These are phyloP conservation scores for Carollia perspicillata DNA, from an alignment of 2,113 vertebrate species.

Conservation along the genomic window DNA sequence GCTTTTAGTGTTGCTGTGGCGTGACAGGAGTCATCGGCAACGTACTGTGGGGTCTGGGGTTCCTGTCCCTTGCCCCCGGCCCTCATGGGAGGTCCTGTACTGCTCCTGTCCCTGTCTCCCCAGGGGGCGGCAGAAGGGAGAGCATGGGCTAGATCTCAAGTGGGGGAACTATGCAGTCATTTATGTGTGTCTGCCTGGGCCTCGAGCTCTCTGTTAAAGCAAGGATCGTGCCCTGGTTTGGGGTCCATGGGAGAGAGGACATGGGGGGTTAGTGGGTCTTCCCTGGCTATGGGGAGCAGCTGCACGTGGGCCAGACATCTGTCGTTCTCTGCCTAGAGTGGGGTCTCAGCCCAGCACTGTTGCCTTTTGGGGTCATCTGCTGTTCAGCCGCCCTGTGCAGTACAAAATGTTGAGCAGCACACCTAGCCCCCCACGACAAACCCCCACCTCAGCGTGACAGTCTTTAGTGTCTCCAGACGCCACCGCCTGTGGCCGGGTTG, in stretches of 20 bases:
- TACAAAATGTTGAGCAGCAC: rapidly evolving
- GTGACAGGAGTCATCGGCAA: background rate
- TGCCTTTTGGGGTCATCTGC: background rate
- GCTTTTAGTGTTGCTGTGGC: background rate
- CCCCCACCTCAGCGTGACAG: background rate
- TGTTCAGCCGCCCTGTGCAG: rapidly evolving
- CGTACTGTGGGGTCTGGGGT: background rate
- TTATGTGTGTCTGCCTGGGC: background rate
- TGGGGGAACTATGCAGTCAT: background rate
- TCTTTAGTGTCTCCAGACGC: background rate
- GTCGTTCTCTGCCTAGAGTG: background rate
- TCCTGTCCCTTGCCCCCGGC: background rate
- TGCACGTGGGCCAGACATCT: background rate
- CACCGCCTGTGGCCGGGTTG: background rate
- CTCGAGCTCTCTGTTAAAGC: background rate
- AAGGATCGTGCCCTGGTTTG: rapidly evolving
- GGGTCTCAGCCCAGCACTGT: background rate
- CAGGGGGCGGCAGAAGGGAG: rapidly evolving
- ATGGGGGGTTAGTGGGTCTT: background rate
- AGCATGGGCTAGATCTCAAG: background rate
- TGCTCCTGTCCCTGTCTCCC: background rate
- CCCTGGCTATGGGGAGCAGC: rapidly evolving
- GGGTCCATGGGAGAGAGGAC: background rate
- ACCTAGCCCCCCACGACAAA: rapidly evolving
- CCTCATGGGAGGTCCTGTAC: background rate